Evolutionary conservation across 2,113 vertebrate genomes (phyloP).

Genomic region (Nansenia antarctica): DNA sequence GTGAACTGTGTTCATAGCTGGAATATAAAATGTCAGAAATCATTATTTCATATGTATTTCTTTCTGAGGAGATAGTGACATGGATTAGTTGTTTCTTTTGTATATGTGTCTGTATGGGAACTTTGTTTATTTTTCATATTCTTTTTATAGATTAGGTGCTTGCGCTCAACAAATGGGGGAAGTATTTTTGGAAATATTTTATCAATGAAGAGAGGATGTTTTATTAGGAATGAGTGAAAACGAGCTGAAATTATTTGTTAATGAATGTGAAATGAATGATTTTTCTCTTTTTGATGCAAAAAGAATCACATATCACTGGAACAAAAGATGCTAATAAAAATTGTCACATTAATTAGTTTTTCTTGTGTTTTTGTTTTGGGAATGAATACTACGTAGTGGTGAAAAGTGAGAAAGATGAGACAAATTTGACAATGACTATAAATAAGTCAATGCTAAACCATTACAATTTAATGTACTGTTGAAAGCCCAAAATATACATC

Average conservation of each 20-base stretch:
- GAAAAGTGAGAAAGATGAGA: conserved; percentile 11
- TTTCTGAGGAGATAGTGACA: conserved; percentile 7
- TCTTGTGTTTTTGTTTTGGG: conserved; percentile 35
- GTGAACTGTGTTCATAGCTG: not conserved
- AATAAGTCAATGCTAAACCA: conserved; percentile 66
- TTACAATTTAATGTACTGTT: conserved; percentile 73
- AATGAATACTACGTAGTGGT: not conserved
- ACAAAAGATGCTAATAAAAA: conserved; percentile 24
- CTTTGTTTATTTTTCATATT: conserved; percentile 23
- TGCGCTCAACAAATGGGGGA: conserved; percentile 48
- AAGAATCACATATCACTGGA: conserved; percentile 55
- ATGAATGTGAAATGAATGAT: conserved; percentile 54
- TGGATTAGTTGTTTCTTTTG: conserved; percentile 5
- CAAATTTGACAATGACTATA: conserved; percentile 43
- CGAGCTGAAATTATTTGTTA: too few species aligned
- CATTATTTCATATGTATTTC: not conserved
- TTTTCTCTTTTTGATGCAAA: conserved; percentile 43
- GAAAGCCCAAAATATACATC: conserved; percentile 78
- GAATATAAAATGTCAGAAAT: not conserved
- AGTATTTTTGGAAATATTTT: conserved; percentile 70
- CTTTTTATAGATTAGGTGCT: conserved; percentile 34
- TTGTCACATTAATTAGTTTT: not conserved
- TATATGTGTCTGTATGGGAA: conserved; percentile 15
- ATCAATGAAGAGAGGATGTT: conserved; percentile 53
- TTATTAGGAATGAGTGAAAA: conserved; percentile 67